A percentile compares a stretch with the other conserved stretches of the same genome.
Evolutionary conservation across 2,797 vertebrate genomes (phyloP).

Genomic region (Channa striata): DNA sequence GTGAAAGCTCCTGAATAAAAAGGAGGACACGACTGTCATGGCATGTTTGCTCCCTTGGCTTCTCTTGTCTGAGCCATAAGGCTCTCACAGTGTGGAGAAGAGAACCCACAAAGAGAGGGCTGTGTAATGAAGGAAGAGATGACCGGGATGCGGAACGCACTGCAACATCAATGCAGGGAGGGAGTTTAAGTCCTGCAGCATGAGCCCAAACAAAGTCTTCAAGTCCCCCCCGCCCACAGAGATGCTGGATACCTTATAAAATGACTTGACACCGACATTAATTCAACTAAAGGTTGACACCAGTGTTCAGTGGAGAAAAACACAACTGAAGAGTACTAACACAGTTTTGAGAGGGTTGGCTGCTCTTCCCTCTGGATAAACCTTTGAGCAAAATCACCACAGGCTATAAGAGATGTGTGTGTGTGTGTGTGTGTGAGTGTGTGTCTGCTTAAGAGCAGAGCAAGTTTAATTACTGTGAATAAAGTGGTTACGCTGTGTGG

Average conservation of each 20-base stretch:
- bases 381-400: slow-evolving; percentile 71
- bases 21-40: slow-evolving; percentile 84
- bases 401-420: slow-evolving; percentile 69
- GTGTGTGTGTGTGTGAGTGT: too few species aligned
- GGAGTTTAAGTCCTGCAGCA: slow-evolving; percentile 8
- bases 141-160: slow-evolving; percentile 6
- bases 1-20: slow-evolving; percentile 78
- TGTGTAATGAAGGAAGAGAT: slow-evolving; percentile 47
- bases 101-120: slow-evolving; percentile 49
- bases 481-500: slow-evolving; percentile 68
- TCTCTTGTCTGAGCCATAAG: slow-evolving; percentile 73
- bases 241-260: slow-evolving; percentile 15
- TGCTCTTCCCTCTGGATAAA: slow-evolving; percentile 67
- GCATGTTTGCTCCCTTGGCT: slow-evolving; percentile 78
- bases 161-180: slow-evolving; percentile 5
- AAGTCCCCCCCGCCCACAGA: not conserved
- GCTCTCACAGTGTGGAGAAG: slow-evolving; percentile 51
- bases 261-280: slow-evolving; percentile 2
- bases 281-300: slow-evolving; percentile 12
- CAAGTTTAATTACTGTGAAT: slow-evolving; percentile 77
- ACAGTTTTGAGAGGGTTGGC: slow-evolving; percentile 59
- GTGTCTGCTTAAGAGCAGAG: slow-evolving; percentile 74
- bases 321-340: slow-evolving; percentile 33
- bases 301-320: slow-evolving; percentile 22
- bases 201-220: not conserved